Base-by-base conservation (phyloP, 2,888 invertebrate genomes). In the Leptinotarsa tumamoca region DNA sequence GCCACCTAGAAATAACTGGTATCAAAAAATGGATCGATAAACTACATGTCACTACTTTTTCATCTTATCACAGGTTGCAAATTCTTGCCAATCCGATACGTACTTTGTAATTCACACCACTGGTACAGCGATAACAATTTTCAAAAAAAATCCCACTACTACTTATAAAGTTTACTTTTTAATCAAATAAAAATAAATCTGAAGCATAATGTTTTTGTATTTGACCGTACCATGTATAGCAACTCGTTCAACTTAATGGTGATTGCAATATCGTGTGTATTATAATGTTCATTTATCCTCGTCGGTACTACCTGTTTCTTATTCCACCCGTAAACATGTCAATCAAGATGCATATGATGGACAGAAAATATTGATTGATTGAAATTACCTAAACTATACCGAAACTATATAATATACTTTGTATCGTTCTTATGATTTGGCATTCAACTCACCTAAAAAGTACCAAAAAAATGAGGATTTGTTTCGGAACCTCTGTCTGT, bases 131-230 rank as follows among this genome's bases (percentile, higher is more conserved):
- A 63, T 63, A 43, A 43, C n/a, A 63, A 17, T 63, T 63, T 43
- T 13, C 10, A 27, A 63, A 63, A 21, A 63, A 63, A 63, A 33
- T 1, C 5, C 33, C n/a, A n/a, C 15, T 63, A 63, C 33, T 15
- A n/a, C 43, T 23, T 43, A 63, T 43, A 3, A 14, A 27, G 33
- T 33, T 33, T 63, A 33, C 33, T n/a, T 17, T 33, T 63, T 17
- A 15, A 15, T 63, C 63, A 33, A 17, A 15, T 63, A 15, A 43
- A 63, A 63, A 63, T 63, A 63, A 63, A 63, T 63, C 63, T 33
- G 13, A 17, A 33, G 17, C 27, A 23, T 17, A n/a, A 13, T 43
- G 43, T 63, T 63, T 63, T 63, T 63, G 63, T 18, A 17, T 27
- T 63, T 27, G 17, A 15, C 33, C 17, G 63, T n/a, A 17, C 63